These are phyloP conservation scores for Hyperoplus lanceolatus DNA, from an alignment of 2,797 vertebrate species.

Conservation along the genomic window DNA sequence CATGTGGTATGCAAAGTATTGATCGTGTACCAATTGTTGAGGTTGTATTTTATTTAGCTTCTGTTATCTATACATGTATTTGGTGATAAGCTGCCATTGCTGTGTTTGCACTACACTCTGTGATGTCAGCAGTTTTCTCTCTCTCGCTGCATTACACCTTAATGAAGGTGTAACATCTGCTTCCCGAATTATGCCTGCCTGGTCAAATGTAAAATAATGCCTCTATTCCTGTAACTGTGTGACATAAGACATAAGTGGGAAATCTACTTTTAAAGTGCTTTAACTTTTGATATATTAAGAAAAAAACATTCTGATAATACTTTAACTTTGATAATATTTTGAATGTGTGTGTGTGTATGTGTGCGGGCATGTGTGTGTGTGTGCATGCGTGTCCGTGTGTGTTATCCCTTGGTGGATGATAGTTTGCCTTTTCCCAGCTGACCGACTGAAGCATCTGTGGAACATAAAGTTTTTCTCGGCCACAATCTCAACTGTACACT, in stretches of 20 bases:
- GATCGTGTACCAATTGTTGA: neutral
- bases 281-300: no score
- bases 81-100: neutral
- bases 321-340: no score
- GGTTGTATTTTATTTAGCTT: neutral
- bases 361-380: no score
- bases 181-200: neutral
- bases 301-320: no score
- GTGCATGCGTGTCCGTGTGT: no score
- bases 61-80: neutral
- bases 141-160: neutral
- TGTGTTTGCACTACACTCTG: neutral
- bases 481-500: constrained; percentile 37
- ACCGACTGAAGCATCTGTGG: constrained; percentile 62
- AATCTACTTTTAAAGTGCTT: no score
- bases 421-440: neutral
- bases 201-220: neutral
- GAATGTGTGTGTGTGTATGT: no score
- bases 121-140: neutral
- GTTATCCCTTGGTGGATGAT: no score
- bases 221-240: neutral
- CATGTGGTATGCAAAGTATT: neutral
- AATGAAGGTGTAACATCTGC: neutral
- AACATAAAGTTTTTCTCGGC: constrained; percentile 72
- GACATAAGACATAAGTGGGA: neutral